Percentiles rank a stretch among this genome's conserved stretches.
phyloP scores from a whole-genome alignment of 2,113 vertebrate species.

The Synodontis membranacea region DNA sequence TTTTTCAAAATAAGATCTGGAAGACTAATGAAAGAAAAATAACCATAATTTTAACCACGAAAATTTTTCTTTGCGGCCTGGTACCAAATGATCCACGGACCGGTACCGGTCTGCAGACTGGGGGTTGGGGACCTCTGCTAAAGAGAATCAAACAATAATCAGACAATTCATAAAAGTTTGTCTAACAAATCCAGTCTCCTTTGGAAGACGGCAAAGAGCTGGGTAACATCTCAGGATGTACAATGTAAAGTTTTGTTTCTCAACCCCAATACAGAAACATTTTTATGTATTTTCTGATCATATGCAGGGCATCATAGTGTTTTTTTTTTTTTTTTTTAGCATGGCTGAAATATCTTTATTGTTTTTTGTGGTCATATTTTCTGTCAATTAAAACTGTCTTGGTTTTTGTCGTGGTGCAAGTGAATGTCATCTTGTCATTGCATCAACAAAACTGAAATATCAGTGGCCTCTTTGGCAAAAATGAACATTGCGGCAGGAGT shows the following conservation, averaged over 20 bases:
- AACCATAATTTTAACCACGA: no score
- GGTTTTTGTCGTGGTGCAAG: not conserved
- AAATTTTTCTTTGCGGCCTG: no score
- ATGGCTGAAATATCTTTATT: not conserved
- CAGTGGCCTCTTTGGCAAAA: not conserved
- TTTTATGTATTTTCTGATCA: not conserved
- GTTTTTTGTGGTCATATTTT: not conserved
- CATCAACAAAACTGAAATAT: not conserved
- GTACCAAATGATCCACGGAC: no score
- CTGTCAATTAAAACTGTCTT: not conserved
- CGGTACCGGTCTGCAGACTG: no score
- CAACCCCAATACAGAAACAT: not conserved
- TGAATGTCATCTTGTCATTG: not conserved
- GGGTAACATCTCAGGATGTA: not conserved
- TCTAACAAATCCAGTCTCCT: not conserved
- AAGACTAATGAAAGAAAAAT: no score
- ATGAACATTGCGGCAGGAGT: not conserved
- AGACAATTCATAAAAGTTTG: not conserved
- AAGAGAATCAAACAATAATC: no score
- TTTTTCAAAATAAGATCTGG: no score
- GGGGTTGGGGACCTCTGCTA: no score
- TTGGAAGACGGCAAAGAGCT: not conserved
- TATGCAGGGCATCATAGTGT: not conserved
- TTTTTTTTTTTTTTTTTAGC: not conserved
- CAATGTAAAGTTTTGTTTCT: not conserved